These are phyloP conservation scores for Moxostoma hubbsi DNA, from an alignment of 2,797 vertebrate genomes.

Conservation along the genomic window DNA sequence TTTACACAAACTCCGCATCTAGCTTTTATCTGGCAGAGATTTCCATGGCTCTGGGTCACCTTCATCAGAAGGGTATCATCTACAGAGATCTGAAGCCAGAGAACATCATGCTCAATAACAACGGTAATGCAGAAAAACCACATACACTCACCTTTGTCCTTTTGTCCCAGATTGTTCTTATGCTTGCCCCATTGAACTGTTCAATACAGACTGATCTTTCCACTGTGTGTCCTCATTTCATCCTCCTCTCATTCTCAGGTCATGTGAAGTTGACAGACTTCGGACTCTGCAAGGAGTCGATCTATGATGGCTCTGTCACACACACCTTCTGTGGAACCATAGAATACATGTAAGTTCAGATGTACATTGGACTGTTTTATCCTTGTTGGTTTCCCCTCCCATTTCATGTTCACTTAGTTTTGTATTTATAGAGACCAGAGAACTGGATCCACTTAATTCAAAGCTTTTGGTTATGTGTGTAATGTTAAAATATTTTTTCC, in stretches of 20 bases:
- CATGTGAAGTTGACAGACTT: slow-evolving; percentile 91
- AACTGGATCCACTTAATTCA: too few relatives aligned
- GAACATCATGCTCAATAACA: slow-evolving; percentile 89
- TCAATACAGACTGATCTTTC: neutral
- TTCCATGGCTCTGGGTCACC: slow-evolving; percentile 89
- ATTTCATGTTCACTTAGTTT: too few relatives aligned
- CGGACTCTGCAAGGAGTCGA: slow-evolving; percentile 90
- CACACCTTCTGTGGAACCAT: slow-evolving; percentile 93
- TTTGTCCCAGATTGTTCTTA: slow-evolving; percentile 11
- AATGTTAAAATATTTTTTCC: too few relatives aligned
- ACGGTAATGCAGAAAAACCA: slow-evolving; percentile 77
- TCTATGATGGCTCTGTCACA: slow-evolving; percentile 89
- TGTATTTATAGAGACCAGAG: too few relatives aligned
- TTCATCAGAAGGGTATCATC: slow-evolving; percentile 88
- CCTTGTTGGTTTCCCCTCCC: neutral
- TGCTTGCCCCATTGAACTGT: neutral
- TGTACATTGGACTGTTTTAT: too few relatives aligned
- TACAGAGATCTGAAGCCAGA: slow-evolving; percentile 86
- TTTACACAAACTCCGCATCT: neutral
- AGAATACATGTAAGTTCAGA: slow-evolving; percentile 88
- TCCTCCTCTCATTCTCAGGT: slow-evolving; percentile 71
- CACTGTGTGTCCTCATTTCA: neutral
- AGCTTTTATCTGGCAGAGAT: slow-evolving; percentile 93
- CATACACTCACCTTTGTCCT: neutral
- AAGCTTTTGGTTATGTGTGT: too few relatives aligned